These are phyloP conservation scores for Hapalemur alaotrensis DNA, from an alignment of 2,797 vertebrate genomes.

Conservation along the genomic window DNA sequence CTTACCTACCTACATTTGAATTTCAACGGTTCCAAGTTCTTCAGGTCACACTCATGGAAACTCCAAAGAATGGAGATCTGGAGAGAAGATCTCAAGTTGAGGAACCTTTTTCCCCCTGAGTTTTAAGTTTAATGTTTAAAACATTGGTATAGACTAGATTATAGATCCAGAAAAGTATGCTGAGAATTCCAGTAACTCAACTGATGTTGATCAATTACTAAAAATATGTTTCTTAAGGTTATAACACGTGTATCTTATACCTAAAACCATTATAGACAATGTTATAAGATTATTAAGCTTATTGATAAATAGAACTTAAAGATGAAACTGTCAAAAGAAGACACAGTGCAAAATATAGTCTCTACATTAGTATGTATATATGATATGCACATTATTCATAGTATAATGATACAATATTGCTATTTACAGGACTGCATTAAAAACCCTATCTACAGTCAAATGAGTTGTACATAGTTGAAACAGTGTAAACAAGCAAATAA, in stretches of 20 bases:
- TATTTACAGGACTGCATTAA: slow-evolving; percentile 23
- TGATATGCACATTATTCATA: neutral
- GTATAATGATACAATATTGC: neutral
- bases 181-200: slow-evolving; percentile 64
- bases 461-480: neutral
- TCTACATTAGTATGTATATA: neutral
- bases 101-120: slow-evolving; percentile 81
- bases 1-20: slow-evolving; percentile 86
- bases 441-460: neutral
- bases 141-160: slow-evolving; percentile 74
- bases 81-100: slow-evolving; percentile 87
- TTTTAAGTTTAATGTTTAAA: slow-evolving; percentile 80
- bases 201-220: slow-evolving; percentile 34
- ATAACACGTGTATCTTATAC: slow-evolving; percentile 50
- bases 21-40: slow-evolving; percentile 86
- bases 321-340: slow-evolving; percentile 48
- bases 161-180: slow-evolving; percentile 73
- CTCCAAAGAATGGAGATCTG: slow-evolving; percentile 87
- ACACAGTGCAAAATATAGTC: slow-evolving; percentile 51
- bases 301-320: slow-evolving; percentile 35
- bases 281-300: slow-evolving; percentile 32
- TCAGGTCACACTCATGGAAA: slow-evolving; percentile 85
- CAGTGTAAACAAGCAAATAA: slow-evolving; percentile 70
- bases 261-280: slow-evolving; percentile 61
- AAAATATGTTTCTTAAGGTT: slow-evolving; percentile 63